A percentile compares a stretch with the other conserved stretches of the same genome.
Evolutionary conservation across 2,113 vertebrate species (phyloP).

Genomic region (Xenotilapia longispinis): DNA sequence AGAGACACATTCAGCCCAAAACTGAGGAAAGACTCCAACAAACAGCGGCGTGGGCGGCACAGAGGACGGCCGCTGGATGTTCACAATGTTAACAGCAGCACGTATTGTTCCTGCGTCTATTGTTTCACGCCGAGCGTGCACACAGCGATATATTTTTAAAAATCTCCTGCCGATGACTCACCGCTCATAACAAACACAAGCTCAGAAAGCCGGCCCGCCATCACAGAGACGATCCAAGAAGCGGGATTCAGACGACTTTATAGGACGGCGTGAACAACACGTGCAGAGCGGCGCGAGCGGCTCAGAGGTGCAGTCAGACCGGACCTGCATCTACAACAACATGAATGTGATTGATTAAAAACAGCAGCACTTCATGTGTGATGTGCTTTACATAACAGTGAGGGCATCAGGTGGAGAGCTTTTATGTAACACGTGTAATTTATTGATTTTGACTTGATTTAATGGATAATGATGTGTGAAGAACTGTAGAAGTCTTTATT

Average conservation of each 20-base stretch:
- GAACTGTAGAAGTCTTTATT: accelerated
- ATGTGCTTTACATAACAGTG: background rate
- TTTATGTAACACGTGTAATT: background rate
- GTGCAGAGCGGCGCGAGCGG: accelerated
- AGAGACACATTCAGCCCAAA: background rate
- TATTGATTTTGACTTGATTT: background rate
- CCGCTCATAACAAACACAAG: background rate
- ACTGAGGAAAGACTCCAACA: background rate
- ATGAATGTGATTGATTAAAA: background rate
- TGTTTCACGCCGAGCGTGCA: background rate
- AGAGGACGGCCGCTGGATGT: background rate
- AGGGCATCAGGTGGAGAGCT: too few relatives aligned
- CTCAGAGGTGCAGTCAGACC: background rate
- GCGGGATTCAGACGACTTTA: background rate
- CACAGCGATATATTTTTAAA: background rate
- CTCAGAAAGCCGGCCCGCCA: background rate
- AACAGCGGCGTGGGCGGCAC: background rate
- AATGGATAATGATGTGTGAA: background rate
- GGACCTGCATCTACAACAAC: background rate
- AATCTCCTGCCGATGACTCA: background rate
- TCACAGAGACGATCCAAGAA: background rate
- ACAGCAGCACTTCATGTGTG: background rate
- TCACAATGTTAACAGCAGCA: background rate
- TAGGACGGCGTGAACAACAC: background rate
- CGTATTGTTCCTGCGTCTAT: background rate